Percentiles rank a stretch among this genome's conserved stretches.
Evolutionary conservation across 2,113 vertebrate genomes (phyloP).

Genomic region (Tauraco erythrolophus): DNA sequence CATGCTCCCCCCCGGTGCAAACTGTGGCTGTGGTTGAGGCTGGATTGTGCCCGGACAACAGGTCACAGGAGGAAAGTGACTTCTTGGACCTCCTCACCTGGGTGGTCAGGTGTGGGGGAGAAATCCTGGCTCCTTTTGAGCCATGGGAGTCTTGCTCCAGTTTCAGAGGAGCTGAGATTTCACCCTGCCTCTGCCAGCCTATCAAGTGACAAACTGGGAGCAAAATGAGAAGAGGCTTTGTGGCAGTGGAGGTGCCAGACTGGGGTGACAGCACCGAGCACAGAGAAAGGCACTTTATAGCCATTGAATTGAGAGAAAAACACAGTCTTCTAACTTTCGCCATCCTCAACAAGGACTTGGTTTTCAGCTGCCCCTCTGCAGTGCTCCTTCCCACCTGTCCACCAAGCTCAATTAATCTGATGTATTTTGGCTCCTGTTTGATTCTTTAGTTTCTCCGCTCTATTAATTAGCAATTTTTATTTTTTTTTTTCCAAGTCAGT

Average conservation of each 20-base stretch:
- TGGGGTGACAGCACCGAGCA: too few species aligned
- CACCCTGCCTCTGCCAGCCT: background rate
- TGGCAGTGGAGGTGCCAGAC: background rate
- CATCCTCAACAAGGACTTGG: rapidly evolving
- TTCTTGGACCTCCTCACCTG: background rate
- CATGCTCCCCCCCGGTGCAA: background rate
- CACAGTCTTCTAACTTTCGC: background rate
- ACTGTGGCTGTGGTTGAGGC: rapidly evolving
- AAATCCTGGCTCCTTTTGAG: background rate
- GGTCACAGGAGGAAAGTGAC: rapidly evolving
- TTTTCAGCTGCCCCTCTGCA: background rate
- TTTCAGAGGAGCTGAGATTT: background rate
- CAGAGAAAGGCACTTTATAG: background rate
- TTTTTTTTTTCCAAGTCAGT: background rate
- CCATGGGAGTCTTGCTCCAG: background rate
- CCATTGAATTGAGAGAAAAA: background rate
- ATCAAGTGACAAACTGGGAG: background rate
- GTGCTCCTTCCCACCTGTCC: background rate
- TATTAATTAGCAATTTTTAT: background rate
- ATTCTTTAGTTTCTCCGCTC: background rate
- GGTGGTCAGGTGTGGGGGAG: background rate
- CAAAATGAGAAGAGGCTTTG: background rate
- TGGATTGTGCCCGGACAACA: background rate
- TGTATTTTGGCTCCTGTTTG: background rate
- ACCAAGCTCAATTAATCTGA: background rate